Base-by-base conservation (phyloP, 1,140 invertebrate genomes). In the Nylanderia fulva region DNA sequence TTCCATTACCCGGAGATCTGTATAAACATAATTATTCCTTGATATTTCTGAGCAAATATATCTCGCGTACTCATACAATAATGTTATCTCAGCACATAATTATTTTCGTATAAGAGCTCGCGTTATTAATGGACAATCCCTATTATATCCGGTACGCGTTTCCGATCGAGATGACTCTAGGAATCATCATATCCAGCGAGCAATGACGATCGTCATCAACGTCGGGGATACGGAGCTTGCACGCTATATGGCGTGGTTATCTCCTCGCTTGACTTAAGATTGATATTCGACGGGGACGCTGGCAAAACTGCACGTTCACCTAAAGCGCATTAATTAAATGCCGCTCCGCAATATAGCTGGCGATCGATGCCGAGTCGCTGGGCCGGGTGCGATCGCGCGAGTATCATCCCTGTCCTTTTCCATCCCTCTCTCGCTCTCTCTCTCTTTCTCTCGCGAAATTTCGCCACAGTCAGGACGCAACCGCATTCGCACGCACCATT, bases 191-290 rank as follows among this genome's bases (percentile, higher is more conserved):
- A n/a, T 69, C 52, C 66, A 13, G 18, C 48, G n/a, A 39, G 29
- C 33, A 36, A 69, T 80, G 52, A 71, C 24, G 77, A 71, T 80
- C 75, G 11, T 64, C 76, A 54, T 79, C 33, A 68, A 27, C 61
- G 33, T 48, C 29, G 24, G 36, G 13, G 52, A 39, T 69, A 69
- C 36, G 21, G 18, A 71, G 24, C 64, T 58, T 24, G 77, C 68
- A 45, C 15, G 58, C 66, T 33, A 56, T 48, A 15, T 58, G 52
- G 39, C 42, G 54, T 63, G 72, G 84, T 88, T 88, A 88, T 88
- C 86, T 88, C 60, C 56, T 88, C 87, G 87, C 87, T 88, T 85
- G 64, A 83, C 86, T 88, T 88, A 88, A 88, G 87, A 87, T 87
- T 87, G 86, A 88, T 88, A 88, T 61, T 60, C 80, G 72, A 58